Percentiles rank a stretch among this genome's conserved stretches.
These are phyloP conservation scores for Sylvia atricapilla DNA, from an alignment of 2,113 vertebrate genomes.

Conservation along the genomic window DNA sequence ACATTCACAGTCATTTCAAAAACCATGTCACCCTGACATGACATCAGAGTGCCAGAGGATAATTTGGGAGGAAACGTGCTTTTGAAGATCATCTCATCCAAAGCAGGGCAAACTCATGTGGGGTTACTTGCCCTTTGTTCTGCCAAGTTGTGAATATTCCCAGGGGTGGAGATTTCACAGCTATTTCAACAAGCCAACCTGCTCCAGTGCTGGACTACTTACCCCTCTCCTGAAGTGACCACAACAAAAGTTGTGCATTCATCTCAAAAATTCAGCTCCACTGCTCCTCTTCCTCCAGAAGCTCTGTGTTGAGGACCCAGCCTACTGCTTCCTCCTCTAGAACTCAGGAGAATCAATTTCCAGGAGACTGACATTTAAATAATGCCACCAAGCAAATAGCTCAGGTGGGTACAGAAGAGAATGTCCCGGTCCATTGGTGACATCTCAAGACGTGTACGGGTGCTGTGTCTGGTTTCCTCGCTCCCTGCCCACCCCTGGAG, in stretches of 20 bases:
- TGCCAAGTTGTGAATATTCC: not conserved
- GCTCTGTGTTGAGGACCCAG: not conserved
- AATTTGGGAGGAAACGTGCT: not conserved
- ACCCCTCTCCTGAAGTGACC: not conserved
- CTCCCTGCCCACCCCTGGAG: not conserved
- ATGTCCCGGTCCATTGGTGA: not conserved
- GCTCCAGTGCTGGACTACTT: not conserved
- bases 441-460: accelerated
- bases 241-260: not conserved
- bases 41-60: not conserved
- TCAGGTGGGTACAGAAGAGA: not conserved
- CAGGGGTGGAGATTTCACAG: not conserved
- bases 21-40: not conserved
- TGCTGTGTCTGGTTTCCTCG: not conserved
- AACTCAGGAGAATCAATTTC: not conserved
- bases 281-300: not conserved
- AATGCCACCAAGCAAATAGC: not conserved
- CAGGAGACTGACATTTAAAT: not conserved
- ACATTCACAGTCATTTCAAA: not conserved
- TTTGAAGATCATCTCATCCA: not conserved
- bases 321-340: not conserved
- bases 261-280: not conserved
- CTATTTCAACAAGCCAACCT: not conserved
- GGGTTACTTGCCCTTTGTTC: not conserved
- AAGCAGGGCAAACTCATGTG: not conserved